Percentiles rank a stretch among this genome's conserved stretches.
Evolutionary conservation across 1,140 invertebrate genomes (phyloP).

Genomic region (Nilaparvata lugens): DNA sequence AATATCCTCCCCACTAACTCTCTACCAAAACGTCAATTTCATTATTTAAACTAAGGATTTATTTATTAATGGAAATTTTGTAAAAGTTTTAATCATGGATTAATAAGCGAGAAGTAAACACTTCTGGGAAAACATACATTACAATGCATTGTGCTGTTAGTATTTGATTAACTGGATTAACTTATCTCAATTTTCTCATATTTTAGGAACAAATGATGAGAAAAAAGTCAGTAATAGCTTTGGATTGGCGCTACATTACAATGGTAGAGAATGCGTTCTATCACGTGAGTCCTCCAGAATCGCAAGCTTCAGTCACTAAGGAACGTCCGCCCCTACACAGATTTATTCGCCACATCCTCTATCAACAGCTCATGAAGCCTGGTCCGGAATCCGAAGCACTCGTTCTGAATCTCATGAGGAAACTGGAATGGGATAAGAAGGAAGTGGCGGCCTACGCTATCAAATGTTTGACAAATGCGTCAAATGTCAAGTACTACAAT

Average conservation of each 20-base stretch:
- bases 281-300: conserved; percentile 88
- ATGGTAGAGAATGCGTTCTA: conserved; percentile 98
- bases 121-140: no score
- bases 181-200: conserved; percentile 14
- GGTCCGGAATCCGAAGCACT: conserved; percentile 84
- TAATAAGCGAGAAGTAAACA: no score
- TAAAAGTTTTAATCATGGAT: no score
- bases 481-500: conserved; percentile 80
- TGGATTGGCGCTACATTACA: conserved; percentile 86
- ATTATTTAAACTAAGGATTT: no score
- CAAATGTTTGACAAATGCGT: conserved; percentile 79
- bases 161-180: background rate
- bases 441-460: conserved; percentile 66
- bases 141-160: background rate
- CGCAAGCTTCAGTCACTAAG: conserved; percentile 51
- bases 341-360: conserved; percentile 55
- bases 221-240: conserved; percentile 80
- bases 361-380: conserved; percentile 24
- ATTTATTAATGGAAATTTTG: no score
- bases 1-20: no score
- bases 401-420: conserved; percentile 74
- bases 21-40: no score
- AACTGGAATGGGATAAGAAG: conserved; percentile 84
- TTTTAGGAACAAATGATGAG: conserved; percentile 90
- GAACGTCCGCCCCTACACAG: conserved; percentile 75